phyloP scores from a whole-genome alignment of 2,888 invertebrate genomes.

The Abrostola triplasia region DNA sequence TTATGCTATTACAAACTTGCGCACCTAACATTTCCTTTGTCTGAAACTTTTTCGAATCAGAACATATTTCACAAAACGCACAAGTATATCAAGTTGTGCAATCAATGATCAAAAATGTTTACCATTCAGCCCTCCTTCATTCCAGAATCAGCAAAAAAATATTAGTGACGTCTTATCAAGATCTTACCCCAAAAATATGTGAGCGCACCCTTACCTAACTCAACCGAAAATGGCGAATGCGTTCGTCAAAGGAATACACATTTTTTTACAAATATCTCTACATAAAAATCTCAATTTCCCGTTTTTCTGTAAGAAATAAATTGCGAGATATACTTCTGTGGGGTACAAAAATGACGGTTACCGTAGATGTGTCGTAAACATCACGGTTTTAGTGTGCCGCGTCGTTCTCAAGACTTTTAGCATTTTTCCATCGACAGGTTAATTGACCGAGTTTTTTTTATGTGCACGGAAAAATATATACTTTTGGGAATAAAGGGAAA shows the following conservation, averaged over 20 bases:
- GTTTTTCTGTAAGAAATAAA: constrained; percentile 62
- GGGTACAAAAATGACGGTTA: constrained; percentile 57
- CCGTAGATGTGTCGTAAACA: constrained; percentile 47
- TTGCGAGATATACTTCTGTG: constrained; percentile 60
- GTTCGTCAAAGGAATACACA: constrained; percentile 51
- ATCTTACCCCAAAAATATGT: constrained; percentile 49
- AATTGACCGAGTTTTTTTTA: constrained; percentile 50
- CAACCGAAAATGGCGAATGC: constrained; percentile 46
- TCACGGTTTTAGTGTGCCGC: constrained; percentile 39
- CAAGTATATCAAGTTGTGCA: constrained; percentile 11
- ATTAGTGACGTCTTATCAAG: constrained; percentile 50
- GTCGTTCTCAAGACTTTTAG: constrained; percentile 40
- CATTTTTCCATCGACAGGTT: constrained; percentile 52
- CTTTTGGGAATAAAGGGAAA: constrained; percentile 29
- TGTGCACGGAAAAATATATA: constrained; percentile 31
- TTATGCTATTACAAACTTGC: neutral
- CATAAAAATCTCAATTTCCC: constrained; percentile 71
- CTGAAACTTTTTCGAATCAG: neutral
- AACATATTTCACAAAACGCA: neutral
- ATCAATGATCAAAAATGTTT: constrained; percentile 32
- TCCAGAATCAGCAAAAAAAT: constrained; percentile 50
- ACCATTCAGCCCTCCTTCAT: constrained; percentile 24
- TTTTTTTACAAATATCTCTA: constrained; percentile 57
- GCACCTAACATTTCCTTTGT: neutral
- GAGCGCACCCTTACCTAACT: constrained; percentile 41